Conservation (phyloP, 1,140 invertebrate species). For the Tetramorium alpestre region DNA sequence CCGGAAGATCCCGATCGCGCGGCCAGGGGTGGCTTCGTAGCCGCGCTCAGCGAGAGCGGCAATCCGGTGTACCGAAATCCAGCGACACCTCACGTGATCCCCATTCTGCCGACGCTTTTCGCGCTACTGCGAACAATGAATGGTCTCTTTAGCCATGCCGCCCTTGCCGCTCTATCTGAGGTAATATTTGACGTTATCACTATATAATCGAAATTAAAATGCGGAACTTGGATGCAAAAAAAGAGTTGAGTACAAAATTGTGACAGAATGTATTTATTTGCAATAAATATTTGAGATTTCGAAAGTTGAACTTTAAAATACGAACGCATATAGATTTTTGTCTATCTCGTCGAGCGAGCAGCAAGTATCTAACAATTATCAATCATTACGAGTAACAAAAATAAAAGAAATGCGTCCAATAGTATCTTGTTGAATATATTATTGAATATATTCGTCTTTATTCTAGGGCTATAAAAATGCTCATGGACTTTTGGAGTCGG, state of each 20-base stretch:
- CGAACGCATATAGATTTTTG: background rate
- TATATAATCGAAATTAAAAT: background rate
- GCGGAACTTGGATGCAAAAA: background rate
- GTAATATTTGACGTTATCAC: conserved; percentile 73
- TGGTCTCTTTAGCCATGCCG: conserved; percentile 91
- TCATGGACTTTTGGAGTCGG: conserved; percentile 90
- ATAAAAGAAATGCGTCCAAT: background rate
- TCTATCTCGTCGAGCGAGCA: background rate
- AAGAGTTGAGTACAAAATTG: background rate
- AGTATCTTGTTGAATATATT: conserved; percentile 23
- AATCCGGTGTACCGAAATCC: conserved; percentile 94
- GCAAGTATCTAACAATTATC: background rate
- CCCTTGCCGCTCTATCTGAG: conserved; percentile 87
- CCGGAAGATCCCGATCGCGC: conserved; percentile 93
- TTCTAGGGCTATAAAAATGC: conserved; percentile 89
- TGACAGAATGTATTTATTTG: too few species aligned
- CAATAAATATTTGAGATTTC: background rate
- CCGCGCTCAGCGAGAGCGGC: conserved; percentile 90
- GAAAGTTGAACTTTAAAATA: background rate
- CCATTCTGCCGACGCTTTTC: conserved; percentile 92
- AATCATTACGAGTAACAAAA: background rate
- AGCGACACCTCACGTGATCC: conserved; percentile 92
- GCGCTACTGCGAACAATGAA: conserved; percentile 92
- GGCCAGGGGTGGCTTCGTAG: conserved; percentile 92
- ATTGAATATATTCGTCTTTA: background rate